Evolutionary conservation across 1,140 invertebrate genomes (phyloP), one percentile per base, ranked within the genome.

Genomic region (Cecropterus lyciades): DNA sequence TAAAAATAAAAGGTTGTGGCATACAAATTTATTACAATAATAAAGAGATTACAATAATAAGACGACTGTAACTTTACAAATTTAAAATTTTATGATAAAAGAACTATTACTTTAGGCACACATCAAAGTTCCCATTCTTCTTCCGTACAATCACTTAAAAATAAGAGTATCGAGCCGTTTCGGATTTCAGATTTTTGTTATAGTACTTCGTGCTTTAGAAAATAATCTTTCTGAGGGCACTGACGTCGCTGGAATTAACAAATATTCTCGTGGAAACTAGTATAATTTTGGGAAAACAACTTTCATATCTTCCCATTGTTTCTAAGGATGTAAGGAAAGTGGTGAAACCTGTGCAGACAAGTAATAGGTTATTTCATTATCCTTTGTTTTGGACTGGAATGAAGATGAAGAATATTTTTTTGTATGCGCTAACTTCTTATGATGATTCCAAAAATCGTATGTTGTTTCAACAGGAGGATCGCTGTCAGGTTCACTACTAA

Each of bases 161-260:
- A 65, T 13, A 65, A 42, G 45, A 55, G 52, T 55, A 33, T 20
- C 20, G n/a, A 65, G 64, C 52, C 64, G 14, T 30, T 24, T 11
- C n/a, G 37, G 37, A 45, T 71, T 63, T 15, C 65, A 30, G 20
- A 20, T 67, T 64, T 67, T 64, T 17, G 51, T 72, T 10, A 67
- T 57, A n/a, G 57, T 70, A 51, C 20, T 63, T 56, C 65, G 62
- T 20, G 65, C 65, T 65, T 72, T 68, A 10, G 66, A 72, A 67
- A 67, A 67, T 10, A 72, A 65, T 55, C 65, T 16, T 72, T 72
- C 60, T 24, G 70, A 67, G 27, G 48, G 65, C 37, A 62, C 63
- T 37, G 65, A 68, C 8, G 70, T 72, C 24, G 70, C 62, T 11
- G 57, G 53, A 60, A 72, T 63, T 11, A 55, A 49, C 20, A 72